phyloP scores from a whole-genome alignment of 2,797 vertebrate species.

The Gymnocypris eckloni region DNA sequence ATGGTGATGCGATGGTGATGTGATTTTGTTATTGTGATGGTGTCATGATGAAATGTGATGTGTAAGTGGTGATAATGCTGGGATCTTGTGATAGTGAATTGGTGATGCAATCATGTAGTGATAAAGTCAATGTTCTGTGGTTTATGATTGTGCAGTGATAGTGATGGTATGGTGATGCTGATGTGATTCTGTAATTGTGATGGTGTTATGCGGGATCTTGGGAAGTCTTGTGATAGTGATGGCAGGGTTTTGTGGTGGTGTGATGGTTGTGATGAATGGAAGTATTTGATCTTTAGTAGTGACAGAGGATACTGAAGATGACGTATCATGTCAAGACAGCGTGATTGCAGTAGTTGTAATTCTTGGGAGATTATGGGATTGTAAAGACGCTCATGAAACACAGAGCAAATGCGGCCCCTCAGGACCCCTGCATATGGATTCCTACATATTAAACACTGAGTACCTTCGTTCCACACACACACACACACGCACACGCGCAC shows the following conservation, averaged over 20 bases:
- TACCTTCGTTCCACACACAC: background rate
- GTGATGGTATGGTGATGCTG: too few species aligned
- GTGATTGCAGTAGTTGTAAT: slow-evolving; percentile 64
- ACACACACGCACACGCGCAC: too few species aligned
- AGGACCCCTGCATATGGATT: slow-evolving; percentile 51
- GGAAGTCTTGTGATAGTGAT: background rate
- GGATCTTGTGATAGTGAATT: background rate
- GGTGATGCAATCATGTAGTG: background rate
- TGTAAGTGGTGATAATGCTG: background rate
- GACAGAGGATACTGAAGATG: background rate
- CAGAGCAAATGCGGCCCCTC: slow-evolving; percentile 56
- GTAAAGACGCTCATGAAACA: slow-evolving; percentile 69
- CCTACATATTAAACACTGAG: slow-evolving; percentile 15
- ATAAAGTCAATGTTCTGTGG: background rate
- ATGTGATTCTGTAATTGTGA: too few species aligned
- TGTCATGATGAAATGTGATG: background rate
- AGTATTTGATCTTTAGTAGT: too few species aligned
- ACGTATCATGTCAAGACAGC: slow-evolving; percentile 68
- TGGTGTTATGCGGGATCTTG: too few species aligned
- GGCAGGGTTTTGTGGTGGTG: background rate
- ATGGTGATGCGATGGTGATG: background rate
- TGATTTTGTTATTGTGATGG: background rate
- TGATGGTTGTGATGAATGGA: background rate
- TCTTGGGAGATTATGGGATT: slow-evolving; percentile 71
- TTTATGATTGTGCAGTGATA: background rate